phyloP scores from a whole-genome alignment of 2,797 vertebrate species.

The Nannoperca obscura region DNA sequence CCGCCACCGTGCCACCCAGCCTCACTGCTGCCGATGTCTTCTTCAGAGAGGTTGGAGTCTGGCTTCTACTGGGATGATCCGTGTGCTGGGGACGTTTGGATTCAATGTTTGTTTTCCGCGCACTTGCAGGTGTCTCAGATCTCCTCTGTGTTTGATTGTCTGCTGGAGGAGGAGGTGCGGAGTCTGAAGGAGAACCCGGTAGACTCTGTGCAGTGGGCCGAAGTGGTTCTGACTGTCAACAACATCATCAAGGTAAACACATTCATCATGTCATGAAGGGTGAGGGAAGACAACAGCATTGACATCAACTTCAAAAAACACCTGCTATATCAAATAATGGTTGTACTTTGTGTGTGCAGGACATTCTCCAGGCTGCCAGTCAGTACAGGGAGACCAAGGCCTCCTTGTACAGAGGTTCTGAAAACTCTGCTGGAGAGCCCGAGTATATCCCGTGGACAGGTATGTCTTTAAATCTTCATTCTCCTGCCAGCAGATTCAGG shows the following conservation, averaged over 20 bases:
- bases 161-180: constrained; percentile 93
- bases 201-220: constrained; percentile 90
- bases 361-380: constrained; percentile 92
- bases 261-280: too few relatives aligned
- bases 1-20: constrained; percentile 81
- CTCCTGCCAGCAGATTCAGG: not conserved
- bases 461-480: constrained; percentile 53
- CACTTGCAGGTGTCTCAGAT: constrained; percentile 91
- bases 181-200: constrained; percentile 86
- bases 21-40: constrained; percentile 95
- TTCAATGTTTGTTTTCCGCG: not conserved
- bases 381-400: constrained; percentile 92
- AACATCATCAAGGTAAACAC: constrained; percentile 90
- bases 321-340: not conserved
- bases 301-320: not conserved
- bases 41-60: constrained; percentile 91
- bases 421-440: constrained; percentile 84
- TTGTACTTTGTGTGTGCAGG: constrained; percentile 77
- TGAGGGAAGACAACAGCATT: too few relatives aligned
- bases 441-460: constrained; percentile 97
- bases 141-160: constrained; percentile 91
- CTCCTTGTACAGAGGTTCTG: constrained; percentile 88
- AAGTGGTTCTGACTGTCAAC: constrained; percentile 90
- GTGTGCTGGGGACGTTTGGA: rapidly evolving
- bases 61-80: rapidly evolving